phyloP scores from a whole-genome alignment of 2,113 vertebrate species.

The Myiagra hebetior region DNA sequence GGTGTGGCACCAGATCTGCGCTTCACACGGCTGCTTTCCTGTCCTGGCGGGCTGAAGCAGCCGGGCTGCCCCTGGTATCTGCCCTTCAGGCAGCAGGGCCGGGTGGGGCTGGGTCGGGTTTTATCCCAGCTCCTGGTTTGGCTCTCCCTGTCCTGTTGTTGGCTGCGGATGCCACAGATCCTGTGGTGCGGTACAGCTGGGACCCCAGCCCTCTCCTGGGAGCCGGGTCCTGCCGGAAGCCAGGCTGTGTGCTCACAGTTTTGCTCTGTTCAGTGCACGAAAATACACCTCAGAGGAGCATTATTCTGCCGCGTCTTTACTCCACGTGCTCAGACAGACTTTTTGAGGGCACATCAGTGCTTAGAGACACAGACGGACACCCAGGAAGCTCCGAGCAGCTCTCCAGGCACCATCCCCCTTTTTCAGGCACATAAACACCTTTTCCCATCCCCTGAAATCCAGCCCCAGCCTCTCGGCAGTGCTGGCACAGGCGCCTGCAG shows the following conservation, averaged over 20 bases:
- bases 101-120: background rate
- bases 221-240: background rate
- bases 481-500: background rate
- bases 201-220: background rate
- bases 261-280: background rate
- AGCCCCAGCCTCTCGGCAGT: background rate
- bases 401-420: background rate
- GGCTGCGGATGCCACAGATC: background rate
- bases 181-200: background rate
- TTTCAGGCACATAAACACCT: background rate
- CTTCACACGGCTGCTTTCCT: rapidly evolving
- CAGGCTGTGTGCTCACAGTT: background rate
- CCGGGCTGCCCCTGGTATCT: background rate
- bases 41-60: background rate
- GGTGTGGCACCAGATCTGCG: background rate
- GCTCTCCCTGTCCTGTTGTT: background rate
- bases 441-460: background rate
- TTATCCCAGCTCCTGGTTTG: background rate
- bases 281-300: background rate
- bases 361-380: background rate
- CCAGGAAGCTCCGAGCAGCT: background rate
- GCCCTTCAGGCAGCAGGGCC: background rate
- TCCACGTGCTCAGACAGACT: background rate
- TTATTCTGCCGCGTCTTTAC: background rate
- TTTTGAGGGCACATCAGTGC: background rate